Conservation (phyloP, 1,140 invertebrate species). For the Proctacanthus coquilletti region DNA sequence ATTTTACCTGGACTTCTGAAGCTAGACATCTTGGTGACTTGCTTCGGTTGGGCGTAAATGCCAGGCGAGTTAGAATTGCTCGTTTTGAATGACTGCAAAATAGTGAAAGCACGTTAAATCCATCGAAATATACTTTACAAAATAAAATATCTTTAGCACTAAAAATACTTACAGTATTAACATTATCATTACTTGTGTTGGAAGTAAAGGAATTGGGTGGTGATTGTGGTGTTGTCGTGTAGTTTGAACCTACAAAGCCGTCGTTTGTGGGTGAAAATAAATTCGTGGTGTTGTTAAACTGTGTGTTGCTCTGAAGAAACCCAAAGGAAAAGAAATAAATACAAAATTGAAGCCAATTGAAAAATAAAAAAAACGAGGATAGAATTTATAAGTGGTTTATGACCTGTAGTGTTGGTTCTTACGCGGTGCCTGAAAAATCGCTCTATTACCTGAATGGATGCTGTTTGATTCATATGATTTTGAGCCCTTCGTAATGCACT, state of each 20-base stretch:
- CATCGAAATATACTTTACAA: neutral
- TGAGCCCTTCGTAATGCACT: slow-evolving; percentile 43
- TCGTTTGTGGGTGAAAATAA: no score
- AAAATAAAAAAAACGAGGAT: no score
- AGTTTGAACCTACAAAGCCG: no score
- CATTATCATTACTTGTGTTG: neutral
- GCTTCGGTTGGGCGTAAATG: slow-evolving; percentile 28
- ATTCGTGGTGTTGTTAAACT: no score
- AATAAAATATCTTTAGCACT: neutral
- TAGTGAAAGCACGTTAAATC: slow-evolving; percentile 11
- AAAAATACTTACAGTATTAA: neutral
- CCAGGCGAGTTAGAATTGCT: slow-evolving; percentile 16
- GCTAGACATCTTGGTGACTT: slow-evolving; percentile 27
- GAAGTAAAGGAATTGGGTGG: neutral
- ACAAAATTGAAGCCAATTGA: no score
- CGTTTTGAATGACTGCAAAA: slow-evolving; percentile 24
- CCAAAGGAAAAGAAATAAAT: no score
- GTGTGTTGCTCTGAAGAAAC: no score
- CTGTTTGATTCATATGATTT: slow-evolving; percentile 9
- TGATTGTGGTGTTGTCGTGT: neutral
- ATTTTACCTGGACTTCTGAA: slow-evolving; percentile 25
- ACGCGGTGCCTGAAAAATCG: no score
- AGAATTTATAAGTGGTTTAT: no score
- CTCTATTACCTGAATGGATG: slow-evolving; percentile 8
- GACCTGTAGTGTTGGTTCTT: no score